These are phyloP conservation scores for Diplosoma virens DNA, from an alignment of 23 tunicate genomes.

Conservation along the genomic window DNA sequence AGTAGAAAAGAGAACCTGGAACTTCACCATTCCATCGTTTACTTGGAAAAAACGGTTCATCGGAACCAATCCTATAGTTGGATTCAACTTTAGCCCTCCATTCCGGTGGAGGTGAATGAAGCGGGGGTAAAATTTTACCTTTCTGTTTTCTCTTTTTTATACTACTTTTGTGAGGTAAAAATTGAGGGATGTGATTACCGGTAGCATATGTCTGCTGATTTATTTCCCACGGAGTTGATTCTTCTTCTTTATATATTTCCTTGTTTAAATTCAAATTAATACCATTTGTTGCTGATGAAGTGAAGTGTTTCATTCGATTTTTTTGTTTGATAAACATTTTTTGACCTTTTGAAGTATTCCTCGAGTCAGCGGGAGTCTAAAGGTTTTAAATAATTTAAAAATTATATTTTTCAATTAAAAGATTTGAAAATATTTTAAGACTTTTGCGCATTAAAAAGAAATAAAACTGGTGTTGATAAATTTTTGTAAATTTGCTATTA, in stretches of 20 bases:
- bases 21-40: conserved; percentile 13
- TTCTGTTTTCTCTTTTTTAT: not conserved
- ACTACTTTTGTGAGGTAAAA: not conserved
- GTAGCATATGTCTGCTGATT: conserved; percentile 24
- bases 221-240: conserved; percentile 44
- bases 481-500: too few relatives aligned
- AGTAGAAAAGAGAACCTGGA: not conserved
- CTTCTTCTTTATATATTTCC: not conserved
- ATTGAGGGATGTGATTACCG: conserved; percentile 45
- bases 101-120: conserved; percentile 47
- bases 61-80: conserved; percentile 3
- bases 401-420: too few relatives aligned
- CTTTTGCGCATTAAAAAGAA: too few relatives aligned
- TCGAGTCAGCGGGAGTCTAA: conserved; percentile 9
- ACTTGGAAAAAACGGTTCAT: not conserved
- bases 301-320: conserved; percentile 56
- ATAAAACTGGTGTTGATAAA: too few relatives aligned
- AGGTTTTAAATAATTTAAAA: not conserved
- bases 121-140: conserved; percentile 13
- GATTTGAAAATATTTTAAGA: not conserved
- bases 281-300: conserved; percentile 25
- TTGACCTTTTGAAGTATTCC: conserved; percentile 60
- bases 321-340: conserved; percentile 75
- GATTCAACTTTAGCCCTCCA: conserved; percentile 81
- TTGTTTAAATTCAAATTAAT: too few relatives aligned